Conservation (phyloP, 1,140 invertebrate species). For the Ostrea edulis region DNA sequence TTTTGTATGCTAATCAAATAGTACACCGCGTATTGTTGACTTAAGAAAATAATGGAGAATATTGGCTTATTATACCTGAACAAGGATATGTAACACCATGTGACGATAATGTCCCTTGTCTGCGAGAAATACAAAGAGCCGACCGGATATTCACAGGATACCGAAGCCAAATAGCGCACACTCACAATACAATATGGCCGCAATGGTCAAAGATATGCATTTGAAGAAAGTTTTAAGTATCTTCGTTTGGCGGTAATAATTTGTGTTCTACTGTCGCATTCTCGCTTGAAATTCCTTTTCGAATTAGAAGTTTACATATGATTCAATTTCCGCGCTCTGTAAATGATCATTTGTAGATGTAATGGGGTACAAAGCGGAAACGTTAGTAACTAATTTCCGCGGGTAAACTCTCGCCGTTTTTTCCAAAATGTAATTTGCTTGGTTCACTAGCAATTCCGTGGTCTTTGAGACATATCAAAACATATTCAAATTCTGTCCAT, state of each 20-base stretch:
- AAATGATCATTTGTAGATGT: neutral
- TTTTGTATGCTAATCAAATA: conserved; percentile 32
- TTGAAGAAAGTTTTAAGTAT: neutral
- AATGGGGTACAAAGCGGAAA: neutral
- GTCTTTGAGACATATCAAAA: no score
- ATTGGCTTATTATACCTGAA: neutral
- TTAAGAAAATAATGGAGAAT: neutral
- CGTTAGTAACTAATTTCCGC: neutral
- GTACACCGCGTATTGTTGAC: neutral
- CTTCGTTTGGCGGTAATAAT: neutral
- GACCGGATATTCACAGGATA: conserved; percentile 8
- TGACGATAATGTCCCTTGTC: neutral
- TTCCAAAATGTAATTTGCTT: no score
- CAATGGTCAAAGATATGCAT: neutral
- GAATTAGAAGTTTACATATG: neutral
- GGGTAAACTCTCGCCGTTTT: neutral
- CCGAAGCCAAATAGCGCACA: neutral
- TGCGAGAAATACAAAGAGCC: neutral
- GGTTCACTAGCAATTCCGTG: no score
- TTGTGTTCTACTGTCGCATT: neutral
- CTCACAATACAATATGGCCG: neutral
- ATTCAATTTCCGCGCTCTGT: conserved; percentile 6
- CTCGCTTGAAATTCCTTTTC: neutral
- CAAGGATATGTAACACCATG: neutral
- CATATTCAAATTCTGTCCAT: no score